Evolutionary conservation across 2,113 vertebrate genomes (phyloP).

Genomic region (Protomyctophum bolini): DNA sequence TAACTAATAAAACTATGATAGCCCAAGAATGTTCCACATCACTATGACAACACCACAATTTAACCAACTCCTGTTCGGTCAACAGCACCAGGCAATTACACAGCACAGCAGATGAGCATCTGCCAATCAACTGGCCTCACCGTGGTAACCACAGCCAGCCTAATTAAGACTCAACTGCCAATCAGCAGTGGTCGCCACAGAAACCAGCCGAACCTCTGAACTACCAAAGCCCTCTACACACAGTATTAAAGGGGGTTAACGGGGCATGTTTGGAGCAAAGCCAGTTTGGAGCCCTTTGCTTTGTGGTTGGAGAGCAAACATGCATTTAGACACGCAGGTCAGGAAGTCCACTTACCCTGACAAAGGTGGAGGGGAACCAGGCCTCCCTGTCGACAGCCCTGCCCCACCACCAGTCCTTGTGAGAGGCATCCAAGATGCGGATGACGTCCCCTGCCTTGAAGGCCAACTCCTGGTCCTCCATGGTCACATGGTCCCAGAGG

Average conservation of each 20-base stretch:
- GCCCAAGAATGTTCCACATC: conserved; percentile 3
- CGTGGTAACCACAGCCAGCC: conserved; percentile 36
- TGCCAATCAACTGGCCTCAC: conserved; percentile 66
- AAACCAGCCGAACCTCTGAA: conserved; percentile 46
- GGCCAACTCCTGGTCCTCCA: conserved; percentile 97
- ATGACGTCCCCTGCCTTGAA: conserved; percentile 98
- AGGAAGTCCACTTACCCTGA: conserved; percentile 84
- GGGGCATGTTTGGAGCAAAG: conserved; percentile 54
- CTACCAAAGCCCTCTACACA: conserved; percentile 25
- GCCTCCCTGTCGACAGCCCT: conserved; percentile 87
- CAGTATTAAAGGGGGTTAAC: conserved; percentile 24
- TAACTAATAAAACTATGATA: conserved; percentile 13
- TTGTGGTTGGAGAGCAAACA: conserved; percentile 56
- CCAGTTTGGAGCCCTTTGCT: conserved; percentile 57
- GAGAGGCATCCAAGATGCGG: conserved; percentile 90
- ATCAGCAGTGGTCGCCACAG: conserved; percentile 60
- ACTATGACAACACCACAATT: conserved; percentile 40
- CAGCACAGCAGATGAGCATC: conserved; percentile 49
- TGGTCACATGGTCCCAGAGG: conserved; percentile 98
- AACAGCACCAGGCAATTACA: conserved; percentile 47
- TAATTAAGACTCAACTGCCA: conserved; percentile 64
- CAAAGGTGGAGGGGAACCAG: conserved; percentile 98
- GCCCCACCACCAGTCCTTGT: conserved; percentile 99
- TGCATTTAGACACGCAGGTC: conserved; percentile 38
- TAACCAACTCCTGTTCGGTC: conserved; percentile 29